These are phyloP conservation scores for Atta cephalotes DNA, from an alignment of 1,140 invertebrate genomes.

Conservation along the genomic window DNA sequence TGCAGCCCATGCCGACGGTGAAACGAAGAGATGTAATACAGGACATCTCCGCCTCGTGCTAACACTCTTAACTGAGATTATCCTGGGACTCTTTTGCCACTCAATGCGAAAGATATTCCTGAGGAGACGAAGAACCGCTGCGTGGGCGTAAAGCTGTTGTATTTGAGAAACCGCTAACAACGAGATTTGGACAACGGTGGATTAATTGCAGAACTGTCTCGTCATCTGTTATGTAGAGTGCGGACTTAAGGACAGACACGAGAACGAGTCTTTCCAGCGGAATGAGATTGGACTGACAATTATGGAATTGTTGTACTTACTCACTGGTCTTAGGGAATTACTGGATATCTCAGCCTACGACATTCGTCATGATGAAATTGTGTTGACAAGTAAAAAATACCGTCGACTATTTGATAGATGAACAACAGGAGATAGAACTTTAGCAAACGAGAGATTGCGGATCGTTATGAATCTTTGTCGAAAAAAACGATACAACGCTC, in stretches of 20 bases:
- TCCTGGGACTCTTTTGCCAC: neutral
- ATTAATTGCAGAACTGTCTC: slow-evolving; percentile 56
- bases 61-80: slow-evolving; percentile 61
- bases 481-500: neutral
- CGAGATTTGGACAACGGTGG: slow-evolving; percentile 40
- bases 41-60: slow-evolving; percentile 18
- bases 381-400: slow-evolving; percentile 16
- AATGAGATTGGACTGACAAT: slow-evolving; percentile 30
- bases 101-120: slow-evolving; percentile 47
- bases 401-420: slow-evolving; percentile 9
- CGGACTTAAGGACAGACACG: neutral
- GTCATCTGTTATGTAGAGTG: neutral
- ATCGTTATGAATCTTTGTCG: neutral
- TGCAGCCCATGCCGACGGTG: neutral
- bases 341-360: neutral
- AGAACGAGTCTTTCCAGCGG: neutral
- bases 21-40: slow-evolving; percentile 40
- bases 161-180: slow-evolving; percentile 29
- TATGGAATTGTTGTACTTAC: slow-evolving; percentile 20
- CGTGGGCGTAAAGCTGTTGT: neutral
- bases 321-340: neutral
- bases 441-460: neutral
- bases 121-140: slow-evolving; percentile 9
- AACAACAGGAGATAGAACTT: neutral
- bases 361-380: neutral